Evolutionary conservation across 2,888 invertebrate species (phyloP), one percentile per base, ranked within the genome.

Genomic region (Zelleria hepariella): DNA sequence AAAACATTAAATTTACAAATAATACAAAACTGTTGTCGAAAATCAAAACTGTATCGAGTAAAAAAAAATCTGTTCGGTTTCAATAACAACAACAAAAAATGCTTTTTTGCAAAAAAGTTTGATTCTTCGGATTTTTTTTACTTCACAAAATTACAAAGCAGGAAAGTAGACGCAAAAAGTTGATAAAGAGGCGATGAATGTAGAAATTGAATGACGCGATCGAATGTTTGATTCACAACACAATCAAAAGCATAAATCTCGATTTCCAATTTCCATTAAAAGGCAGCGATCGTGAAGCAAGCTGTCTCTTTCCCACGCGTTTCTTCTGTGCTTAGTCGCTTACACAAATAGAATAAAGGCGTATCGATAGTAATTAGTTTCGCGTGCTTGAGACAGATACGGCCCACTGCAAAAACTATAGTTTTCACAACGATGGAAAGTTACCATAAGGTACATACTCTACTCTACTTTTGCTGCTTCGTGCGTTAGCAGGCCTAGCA

Each of bases 351-450:
- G 67, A 69, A 64, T 42, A 42, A 42, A 42, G 15, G 32, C 32
- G 32, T 42, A 42, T 42, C 32, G 32, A 42, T 42, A 42, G 65
- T 81, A 80, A 85, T 83, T 81, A 79, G 77, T 75, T 82, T 79
- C 83, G 85, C 85, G 83, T 84, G 85, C 82, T 77, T 77, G 72
- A 75, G 72, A 69, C 64, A 63, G 65, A 68, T 68, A 67, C 69
- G 69, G 67, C 66, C 63, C 61, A 69, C 66, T 73, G 32, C 32
- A 77, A 77, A 77, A 77, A 70, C 66, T 69, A 67, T 68, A 62
- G 67, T 65, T 79, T 80, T 81, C 77, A 74, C 76, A 75, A n/a
- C n/a, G n/a, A 78, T 78, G 69, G 82, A 83, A 84, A 85, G 82
- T 74, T 69, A 62, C 68, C 64, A 68, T 71, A 65, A 66, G 32